Evolutionary conservation across 2,113 vertebrate species (phyloP).

Genomic region (Seriola quinqueradiata): DNA sequence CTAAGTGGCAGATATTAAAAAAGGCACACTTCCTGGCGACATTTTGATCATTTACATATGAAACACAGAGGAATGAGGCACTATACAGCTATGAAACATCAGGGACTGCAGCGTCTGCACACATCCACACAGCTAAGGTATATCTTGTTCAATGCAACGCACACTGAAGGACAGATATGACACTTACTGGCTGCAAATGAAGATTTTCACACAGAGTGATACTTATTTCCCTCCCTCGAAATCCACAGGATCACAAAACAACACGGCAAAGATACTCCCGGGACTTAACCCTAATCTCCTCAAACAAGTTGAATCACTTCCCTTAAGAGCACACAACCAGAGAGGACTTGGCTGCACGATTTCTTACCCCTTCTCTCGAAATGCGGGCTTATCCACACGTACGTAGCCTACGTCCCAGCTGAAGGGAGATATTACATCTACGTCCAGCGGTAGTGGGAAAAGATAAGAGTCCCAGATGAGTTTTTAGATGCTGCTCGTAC

Average conservation of each 20-base stretch:
- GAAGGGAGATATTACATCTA: slow-evolving; percentile 60
- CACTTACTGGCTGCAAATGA: slow-evolving; percentile 29
- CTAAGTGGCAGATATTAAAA: slow-evolving; percentile 23
- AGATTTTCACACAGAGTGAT: slow-evolving; percentile 25
- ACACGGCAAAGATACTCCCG: slow-evolving; percentile 78
- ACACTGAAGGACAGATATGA: slow-evolving; percentile 51
- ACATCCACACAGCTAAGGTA: slow-evolving; percentile 38
- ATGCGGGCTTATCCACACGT: slow-evolving; percentile 67
- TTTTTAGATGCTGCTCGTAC: slow-evolving; percentile 58
- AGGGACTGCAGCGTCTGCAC: slow-evolving; percentile 52
- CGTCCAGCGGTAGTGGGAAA: slow-evolving; percentile 40
- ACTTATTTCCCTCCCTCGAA: slow-evolving; percentile 51
- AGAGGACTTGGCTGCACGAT: slow-evolving; percentile 47
- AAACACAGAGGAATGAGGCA: slow-evolving; percentile 13
- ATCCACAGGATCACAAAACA: slow-evolving; percentile 68
- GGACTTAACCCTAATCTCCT: slow-evolving; percentile 81
- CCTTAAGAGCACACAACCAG: slow-evolving; percentile 48
- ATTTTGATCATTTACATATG: slow-evolving; percentile 35
- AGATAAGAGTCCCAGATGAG: slow-evolving; percentile 13
- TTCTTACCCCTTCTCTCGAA: slow-evolving; percentile 69
- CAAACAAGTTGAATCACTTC: slow-evolving; percentile 83
- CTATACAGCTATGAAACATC: neutral
- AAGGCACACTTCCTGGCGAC: neutral
- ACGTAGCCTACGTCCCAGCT: slow-evolving; percentile 48
- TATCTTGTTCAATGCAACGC: slow-evolving; percentile 42